Base-by-base conservation (phyloP, 2,113 vertebrate species). In the Grammomys dolichurus region DNA sequence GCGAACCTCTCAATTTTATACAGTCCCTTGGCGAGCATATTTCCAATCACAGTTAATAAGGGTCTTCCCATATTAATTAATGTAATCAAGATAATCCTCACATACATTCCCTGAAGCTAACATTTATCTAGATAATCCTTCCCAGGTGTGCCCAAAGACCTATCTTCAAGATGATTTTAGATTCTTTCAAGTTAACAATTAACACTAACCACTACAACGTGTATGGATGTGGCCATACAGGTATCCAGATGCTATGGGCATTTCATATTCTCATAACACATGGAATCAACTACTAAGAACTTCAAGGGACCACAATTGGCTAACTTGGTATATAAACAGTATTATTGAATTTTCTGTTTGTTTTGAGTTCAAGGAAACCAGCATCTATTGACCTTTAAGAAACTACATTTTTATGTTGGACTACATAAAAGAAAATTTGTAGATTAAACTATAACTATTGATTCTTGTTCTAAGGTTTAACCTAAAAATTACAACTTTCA, bases 301-400 rank as follows among this genome's bases (percentile, higher is more conserved):
- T 94, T 96, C 63, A 91, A 92, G 36, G 51, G 6, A 87, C 22
- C 81, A 17, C 3, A 94, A 88, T 69, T 93, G 89, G 63, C 46
- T 91, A 89, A 75, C 56, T 97, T 87, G 63, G 46, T 77, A n/a
- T 69, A 65, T 22, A 22, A 89, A 69, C 85, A 54, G 14, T 54
- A 90, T 95, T 97, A 96, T 43, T 93, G 84, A 46, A 91, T 94
- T 95, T 97, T 96, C 16, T 93, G 17, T 92, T 94, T 96, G 76
- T 97, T 76, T 69, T 96, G 33, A 16, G 70, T 93, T 92, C 78
- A 93, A 51, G 87, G 90, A 96, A 96, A 76, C 56, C 58, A 95
- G 56, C 51, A 94, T 85, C 91, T 89, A 46, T 88, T 94, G 76
- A 93, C 48, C 76, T 69, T 63, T 65, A 31, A 95, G 88, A 95